phyloP scores from a whole-genome alignment of 2,113 vertebrate genomes.

The Oceanites oceanicus region DNA sequence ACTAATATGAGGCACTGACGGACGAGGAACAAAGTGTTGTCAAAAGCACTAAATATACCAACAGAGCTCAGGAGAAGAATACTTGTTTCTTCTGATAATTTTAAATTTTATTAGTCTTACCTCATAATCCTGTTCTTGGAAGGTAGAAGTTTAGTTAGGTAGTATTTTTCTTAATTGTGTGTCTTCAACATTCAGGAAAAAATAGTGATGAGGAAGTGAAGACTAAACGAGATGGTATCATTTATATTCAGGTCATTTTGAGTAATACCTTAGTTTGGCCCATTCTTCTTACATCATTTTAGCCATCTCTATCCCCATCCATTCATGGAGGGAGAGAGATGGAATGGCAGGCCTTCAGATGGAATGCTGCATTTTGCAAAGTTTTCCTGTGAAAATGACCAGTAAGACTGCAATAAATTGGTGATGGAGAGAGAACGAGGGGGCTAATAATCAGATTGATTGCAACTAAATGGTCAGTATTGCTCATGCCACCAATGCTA shows the following conservation, averaged over 20 bases:
- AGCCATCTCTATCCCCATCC: background rate
- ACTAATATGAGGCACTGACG: background rate
- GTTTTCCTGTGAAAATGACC: background rate
- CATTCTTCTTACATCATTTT: background rate
- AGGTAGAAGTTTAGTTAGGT: background rate
- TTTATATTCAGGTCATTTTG: background rate
- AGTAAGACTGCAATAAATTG: background rate
- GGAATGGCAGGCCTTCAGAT: background rate
- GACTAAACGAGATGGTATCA: background rate
- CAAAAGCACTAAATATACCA: background rate
- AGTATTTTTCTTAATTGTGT: background rate
- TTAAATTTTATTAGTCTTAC: background rate
- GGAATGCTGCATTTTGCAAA: background rate
- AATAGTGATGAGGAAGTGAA: background rate
- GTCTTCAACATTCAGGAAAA: background rate
- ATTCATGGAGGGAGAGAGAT: background rate
- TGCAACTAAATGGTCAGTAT: background rate
- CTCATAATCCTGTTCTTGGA: background rate
- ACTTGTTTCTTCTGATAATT: background rate
- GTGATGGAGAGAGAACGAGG: background rate
- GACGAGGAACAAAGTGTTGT: background rate
- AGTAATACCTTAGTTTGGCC: background rate
- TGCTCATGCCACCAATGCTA: background rate
- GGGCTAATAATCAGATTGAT: background rate
- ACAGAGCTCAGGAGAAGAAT: background rate